phyloP scores from a whole-genome alignment of 2,888 invertebrate genomes.

The Orgyia antiqua region DNA sequence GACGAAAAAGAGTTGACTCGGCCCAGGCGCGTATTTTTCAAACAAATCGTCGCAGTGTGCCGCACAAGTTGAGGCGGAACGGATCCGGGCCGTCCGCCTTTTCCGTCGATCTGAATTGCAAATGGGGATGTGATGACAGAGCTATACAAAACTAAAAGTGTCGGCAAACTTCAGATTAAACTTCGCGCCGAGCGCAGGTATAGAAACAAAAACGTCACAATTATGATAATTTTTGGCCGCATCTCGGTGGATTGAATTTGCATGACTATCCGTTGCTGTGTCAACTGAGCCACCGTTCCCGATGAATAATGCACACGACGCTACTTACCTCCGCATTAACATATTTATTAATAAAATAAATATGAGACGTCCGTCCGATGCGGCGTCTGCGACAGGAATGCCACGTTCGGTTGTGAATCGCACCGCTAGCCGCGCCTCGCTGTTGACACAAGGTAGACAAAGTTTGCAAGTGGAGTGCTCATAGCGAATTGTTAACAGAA shows the following conservation, averaged over 20 bases:
- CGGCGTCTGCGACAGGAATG: conserved; percentile 42
- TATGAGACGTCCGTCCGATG: conserved; percentile 58
- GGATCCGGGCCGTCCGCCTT: conserved; percentile 54
- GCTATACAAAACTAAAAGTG: conserved; percentile 75
- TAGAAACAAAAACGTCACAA: conserved; percentile 77
- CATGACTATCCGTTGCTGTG: conserved; percentile 75
- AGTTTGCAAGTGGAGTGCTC: conserved; percentile 50
- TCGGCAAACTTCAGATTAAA: conserved; percentile 75
- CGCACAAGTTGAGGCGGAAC: conserved; percentile 58
- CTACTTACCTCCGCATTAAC: conserved; percentile 74
- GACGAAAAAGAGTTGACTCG: conserved; percentile 44
- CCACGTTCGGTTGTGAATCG: conserved; percentile 9
- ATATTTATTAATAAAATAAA: conserved; percentile 79
- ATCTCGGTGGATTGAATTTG: conserved; percentile 75
- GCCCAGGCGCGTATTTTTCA: conserved; percentile 62
- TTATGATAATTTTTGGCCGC: conserved; percentile 74
- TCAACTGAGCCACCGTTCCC: conserved; percentile 68
- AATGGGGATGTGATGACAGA: conserved; percentile 69
- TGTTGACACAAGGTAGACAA: conserved; percentile 60
- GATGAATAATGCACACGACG: conserved; percentile 72
- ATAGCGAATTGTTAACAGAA: conserved; percentile 62
- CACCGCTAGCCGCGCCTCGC: conserved; percentile 15
- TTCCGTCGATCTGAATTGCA: conserved; percentile 75
- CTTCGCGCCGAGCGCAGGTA: conserved; percentile 63
- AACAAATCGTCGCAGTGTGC: conserved; percentile 52